Base-by-base conservation (phyloP, 2,888 invertebrate species). In the Caenorhabditis japonica region DNA sequence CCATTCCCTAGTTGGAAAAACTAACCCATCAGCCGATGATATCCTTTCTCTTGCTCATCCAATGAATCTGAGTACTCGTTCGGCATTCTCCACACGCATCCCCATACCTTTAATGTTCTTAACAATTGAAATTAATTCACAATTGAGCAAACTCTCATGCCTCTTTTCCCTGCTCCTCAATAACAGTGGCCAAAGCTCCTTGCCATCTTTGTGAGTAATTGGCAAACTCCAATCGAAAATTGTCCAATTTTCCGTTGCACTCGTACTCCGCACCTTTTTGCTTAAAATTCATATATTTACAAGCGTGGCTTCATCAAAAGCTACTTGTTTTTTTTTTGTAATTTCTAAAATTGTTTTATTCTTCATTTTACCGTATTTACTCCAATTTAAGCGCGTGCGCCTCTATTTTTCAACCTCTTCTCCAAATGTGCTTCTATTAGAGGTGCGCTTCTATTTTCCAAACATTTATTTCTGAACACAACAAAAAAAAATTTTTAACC, bases 1-100 rank as follows among this genome's bases (percentile, higher is more conserved):
- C n/a, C 27, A 38, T n/a, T 46, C n/a, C 25, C 15, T 7, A n/a
- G n/a, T n/a, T n/a, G n/a, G n/a, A n/a, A n/a, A n/a, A 62, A 38
- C 46, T 25, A 30, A 82, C 83, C 82, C 17, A 76, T 69, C 62
- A 85, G 64, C 19, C 85, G 78, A 72, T 85, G 83, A 72, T 85
- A 85, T 10, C 82, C 81, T 7, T 49, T 39, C 47, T 85, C 85
- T 38, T 85, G 85, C 27, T 70, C 69, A 64, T 85, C 85, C 51
- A 85, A 51, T 17, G 76, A 79, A 0, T 68, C 74, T 4, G 83
- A 74, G 47, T 69, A 76, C 25, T 77, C 75, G 36, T 64, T 61
- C 10, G 79, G 81, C 38, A 84, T 81, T 33, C 79, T 78, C 84
- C 84, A 85, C 2, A 85, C 81, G 60, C 85, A 85, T 21, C 85